A percentile compares a stretch with the other conserved stretches of the same genome.
These are phyloP conservation scores for Cottus gobio DNA, from an alignment of 2,113 vertebrate genomes.

Conservation along the genomic window DNA sequence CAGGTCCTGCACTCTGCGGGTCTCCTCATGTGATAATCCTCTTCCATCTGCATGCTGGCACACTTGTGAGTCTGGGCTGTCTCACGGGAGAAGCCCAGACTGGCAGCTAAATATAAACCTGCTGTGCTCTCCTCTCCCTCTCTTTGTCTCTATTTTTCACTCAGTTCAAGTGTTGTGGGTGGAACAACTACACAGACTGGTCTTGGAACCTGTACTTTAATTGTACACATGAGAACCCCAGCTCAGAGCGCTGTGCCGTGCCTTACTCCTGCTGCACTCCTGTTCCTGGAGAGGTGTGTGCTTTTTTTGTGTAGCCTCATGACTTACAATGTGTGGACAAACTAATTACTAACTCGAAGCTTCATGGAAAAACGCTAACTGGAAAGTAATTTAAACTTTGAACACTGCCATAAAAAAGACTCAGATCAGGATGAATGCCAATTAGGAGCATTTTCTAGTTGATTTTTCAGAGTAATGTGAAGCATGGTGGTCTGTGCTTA, in stretches of 20 bases:
- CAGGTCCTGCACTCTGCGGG: slow-evolving; percentile 44
- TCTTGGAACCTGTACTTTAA: slow-evolving; percentile 85
- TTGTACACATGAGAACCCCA: slow-evolving; percentile 80
- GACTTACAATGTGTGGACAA: not conserved
- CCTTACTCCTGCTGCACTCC: slow-evolving; percentile 85
- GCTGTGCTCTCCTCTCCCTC: not conserved
- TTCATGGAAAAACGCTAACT: not conserved
- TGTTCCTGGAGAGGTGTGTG: slow-evolving; percentile 78
- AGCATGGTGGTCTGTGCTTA: not conserved
- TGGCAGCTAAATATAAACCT: slow-evolving; percentile 60
- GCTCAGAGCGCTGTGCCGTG: slow-evolving; percentile 80
- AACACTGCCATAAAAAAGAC: not conserved
- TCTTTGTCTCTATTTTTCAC: not conserved
- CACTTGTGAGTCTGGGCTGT: slow-evolving; percentile 35
- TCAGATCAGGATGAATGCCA: not conserved
- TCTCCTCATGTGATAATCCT: slow-evolving; percentile 44
- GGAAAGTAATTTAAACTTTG: not conserved
- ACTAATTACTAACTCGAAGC: not conserved
- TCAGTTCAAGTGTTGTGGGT: slow-evolving; percentile 85
- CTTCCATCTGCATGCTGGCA: slow-evolving; percentile 61
- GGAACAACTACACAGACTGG: slow-evolving; percentile 85
- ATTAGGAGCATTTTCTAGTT: not conserved
- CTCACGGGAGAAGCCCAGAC: slow-evolving; percentile 48
- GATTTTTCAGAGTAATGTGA: not conserved
- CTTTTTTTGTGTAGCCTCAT: not conserved